Percentiles rank a stretch among this genome's conserved stretches.
phyloP scores from a whole-genome alignment of 2,113 vertebrate species.

The Rhinopomastus cyanomelas region DNA sequence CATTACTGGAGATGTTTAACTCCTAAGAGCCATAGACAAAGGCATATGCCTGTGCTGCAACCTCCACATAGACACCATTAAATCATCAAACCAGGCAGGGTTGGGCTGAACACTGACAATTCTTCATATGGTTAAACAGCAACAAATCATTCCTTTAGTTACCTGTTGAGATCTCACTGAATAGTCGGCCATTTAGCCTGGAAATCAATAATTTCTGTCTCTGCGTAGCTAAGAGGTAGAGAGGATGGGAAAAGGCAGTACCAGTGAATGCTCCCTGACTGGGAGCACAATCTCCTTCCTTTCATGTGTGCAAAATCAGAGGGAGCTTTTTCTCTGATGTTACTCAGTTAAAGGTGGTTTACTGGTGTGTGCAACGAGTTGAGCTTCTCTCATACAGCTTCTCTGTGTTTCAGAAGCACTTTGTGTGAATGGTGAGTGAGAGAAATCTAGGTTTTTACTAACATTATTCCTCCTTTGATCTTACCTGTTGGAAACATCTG shows the following conservation, averaged over 20 bases:
- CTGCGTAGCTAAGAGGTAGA: neutral
- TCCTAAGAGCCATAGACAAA: neutral
- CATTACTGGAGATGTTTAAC: neutral
- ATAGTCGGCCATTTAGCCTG: neutral
- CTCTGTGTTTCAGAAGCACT: neutral
- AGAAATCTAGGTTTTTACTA: constrained; percentile 23
- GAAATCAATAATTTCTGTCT: neutral
- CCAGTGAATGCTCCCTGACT: neutral
- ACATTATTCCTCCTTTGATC: neutral
- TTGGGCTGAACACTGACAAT: neutral
- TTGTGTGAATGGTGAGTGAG: neutral
- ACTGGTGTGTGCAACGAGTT: neutral
- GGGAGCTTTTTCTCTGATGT: neutral
- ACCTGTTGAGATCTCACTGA: neutral
- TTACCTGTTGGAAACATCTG: neutral
- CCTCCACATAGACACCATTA: neutral
- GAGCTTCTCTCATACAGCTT: neutral
- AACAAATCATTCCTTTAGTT: neutral
- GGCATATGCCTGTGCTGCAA: neutral
- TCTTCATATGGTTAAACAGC: neutral
- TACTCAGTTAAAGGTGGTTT: neutral
- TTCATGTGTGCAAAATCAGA: neutral
- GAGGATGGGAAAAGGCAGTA: neutral
- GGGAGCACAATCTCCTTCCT: neutral
- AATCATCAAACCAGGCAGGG: neutral